These are phyloP conservation scores for Hyles euphorbiae DNA, from an alignment of 1,140 invertebrate genomes.

Conservation along the genomic window DNA sequence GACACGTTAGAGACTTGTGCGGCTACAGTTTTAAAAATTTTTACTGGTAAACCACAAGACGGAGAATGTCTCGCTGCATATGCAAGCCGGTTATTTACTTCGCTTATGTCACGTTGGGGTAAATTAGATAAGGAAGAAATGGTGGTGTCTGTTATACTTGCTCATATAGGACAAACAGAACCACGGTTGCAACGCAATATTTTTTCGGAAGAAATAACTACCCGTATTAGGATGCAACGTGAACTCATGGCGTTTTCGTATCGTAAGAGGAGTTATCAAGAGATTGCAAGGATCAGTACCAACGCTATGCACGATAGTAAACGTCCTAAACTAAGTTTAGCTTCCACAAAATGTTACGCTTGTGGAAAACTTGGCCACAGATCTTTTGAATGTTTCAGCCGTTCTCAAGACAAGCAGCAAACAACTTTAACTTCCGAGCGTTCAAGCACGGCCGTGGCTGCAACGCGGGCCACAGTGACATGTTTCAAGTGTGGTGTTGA, in stretches of 20 bases:
- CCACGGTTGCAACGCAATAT: no score
- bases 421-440: neutral
- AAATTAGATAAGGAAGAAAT: slow-evolving; percentile 17
- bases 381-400: slow-evolving; percentile 1
- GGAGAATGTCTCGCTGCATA: slow-evolving; percentile 19
- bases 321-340: no score
- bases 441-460: slow-evolving; percentile 5
- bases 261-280: no score
- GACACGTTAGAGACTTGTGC: slow-evolving; percentile 19
- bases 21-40: slow-evolving; percentile 12
- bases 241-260: no score
- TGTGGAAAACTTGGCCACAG: no score
- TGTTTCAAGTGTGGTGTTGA: slow-evolving; percentile 13
- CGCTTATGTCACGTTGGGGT: slow-evolving; percentile 15
- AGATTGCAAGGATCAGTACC: no score
- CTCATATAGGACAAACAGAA: no score
- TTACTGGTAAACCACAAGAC: slow-evolving; percentile 17
- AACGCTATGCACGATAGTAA: no score
- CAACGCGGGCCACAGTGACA: slow-evolving; percentile 7
- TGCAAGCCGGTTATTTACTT: slow-evolving; percentile 21
- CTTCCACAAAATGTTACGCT: no score
- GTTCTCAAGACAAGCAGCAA: neutral
- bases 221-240: no score
- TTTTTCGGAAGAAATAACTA: no score
- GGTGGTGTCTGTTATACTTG: slow-evolving; percentile 13